phyloP scores from a whole-genome alignment of 2,797 vertebrate genomes.

The Spatula clypeata region DNA sequence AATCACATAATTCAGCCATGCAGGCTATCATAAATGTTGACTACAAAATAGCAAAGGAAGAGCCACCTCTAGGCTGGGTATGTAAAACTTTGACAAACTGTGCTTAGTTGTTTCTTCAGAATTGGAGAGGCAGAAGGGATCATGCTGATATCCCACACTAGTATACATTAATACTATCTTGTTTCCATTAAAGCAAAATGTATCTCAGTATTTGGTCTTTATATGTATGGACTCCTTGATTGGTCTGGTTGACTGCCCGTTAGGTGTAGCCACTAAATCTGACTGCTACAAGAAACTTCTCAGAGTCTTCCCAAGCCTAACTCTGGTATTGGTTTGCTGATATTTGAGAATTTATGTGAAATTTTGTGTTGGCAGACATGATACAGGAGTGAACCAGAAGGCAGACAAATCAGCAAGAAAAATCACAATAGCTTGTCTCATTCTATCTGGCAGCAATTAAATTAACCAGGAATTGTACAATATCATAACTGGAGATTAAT shows the following conservation, averaged over 20 bases:
- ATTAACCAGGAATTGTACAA: not conserved
- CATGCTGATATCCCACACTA: rapidly evolving
- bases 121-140: not conserved
- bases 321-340: not conserved
- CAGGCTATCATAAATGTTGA: not conserved
- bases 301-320: not conserved
- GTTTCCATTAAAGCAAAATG: not conserved
- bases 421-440: not conserved
- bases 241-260: not conserved
- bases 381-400: not conserved
- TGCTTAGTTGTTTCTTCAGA: not conserved
- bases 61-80: not conserved
- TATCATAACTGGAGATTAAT: not conserved
- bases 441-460: not conserved
- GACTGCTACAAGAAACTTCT: not conserved
- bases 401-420: not conserved
- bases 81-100: not conserved
- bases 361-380: not conserved
- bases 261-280: not conserved
- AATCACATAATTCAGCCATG: not conserved
- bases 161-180: not conserved
- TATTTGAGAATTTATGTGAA: not conserved
- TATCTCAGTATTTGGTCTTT: not conserved
- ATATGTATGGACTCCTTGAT: rapidly evolving
- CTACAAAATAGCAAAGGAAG: not conserved